Percentiles rank a stretch among this genome's conserved stretches.
phyloP scores from a whole-genome alignment of 2,888 invertebrate genomes.

The Lycophotia porphyrea region DNA sequence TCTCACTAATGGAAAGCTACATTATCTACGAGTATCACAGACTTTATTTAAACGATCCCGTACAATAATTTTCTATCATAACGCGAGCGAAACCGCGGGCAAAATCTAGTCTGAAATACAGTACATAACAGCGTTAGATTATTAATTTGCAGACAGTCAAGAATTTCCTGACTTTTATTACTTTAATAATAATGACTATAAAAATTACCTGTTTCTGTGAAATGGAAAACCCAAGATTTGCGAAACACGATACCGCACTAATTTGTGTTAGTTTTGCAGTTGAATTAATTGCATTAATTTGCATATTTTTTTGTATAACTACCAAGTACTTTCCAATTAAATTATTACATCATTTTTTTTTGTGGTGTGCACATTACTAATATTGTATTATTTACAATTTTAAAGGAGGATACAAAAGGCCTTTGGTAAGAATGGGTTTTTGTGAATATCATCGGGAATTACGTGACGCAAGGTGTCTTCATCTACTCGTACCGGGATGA shows the following conservation, averaged over 20 bases:
- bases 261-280: background rate
- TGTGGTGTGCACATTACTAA: background rate
- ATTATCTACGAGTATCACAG: background rate
- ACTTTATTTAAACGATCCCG: background rate
- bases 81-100: background rate
- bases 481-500: background rate
- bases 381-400: conserved; percentile 4
- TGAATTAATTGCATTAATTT: background rate
- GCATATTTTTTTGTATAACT: conserved; percentile 11
- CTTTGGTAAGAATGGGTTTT: background rate
- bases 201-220: conserved; percentile 5
- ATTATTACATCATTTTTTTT: background rate
- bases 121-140: background rate
- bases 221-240: conserved; percentile 15
- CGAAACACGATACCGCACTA: background rate
- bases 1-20: background rate
- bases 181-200: conserved; percentile 1
- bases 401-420: background rate
- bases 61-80: background rate
- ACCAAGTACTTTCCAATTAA: conserved; percentile 1
- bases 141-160: background rate
- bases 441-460: background rate
- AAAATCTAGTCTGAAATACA: background rate
- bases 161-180: background rate
- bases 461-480: background rate